Evolutionary conservation across 2,113 vertebrate species (phyloP).

Genomic region (Alosa alosa): DNA sequence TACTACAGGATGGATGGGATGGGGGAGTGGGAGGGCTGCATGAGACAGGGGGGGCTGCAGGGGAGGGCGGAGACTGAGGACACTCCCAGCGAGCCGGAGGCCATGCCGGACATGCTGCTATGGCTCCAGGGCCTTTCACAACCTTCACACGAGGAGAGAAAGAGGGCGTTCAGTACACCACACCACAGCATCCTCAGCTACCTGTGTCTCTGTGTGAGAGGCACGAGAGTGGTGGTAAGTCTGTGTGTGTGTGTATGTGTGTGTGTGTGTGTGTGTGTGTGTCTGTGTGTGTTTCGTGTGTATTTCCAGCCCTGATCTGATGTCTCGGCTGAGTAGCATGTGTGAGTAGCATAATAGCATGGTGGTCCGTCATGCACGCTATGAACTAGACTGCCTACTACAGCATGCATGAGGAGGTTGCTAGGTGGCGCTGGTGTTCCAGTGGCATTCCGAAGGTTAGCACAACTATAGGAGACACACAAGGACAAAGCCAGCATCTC

Average conservation of each 20-base stretch:
- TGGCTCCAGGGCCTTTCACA: slow-evolving; percentile 87
- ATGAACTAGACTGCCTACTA: slow-evolving; percentile 40
- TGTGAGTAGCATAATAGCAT: slow-evolving; percentile 29
- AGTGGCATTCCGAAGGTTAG: slow-evolving; percentile 45
- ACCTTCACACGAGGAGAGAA: slow-evolving; percentile 88
- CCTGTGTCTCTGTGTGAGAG: slow-evolving; percentile 49
- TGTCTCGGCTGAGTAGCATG: slow-evolving; percentile 40
- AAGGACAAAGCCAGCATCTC: slow-evolving; percentile 50
- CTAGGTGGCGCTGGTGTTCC: slow-evolving; percentile 31
- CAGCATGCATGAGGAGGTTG: slow-evolving; percentile 45
- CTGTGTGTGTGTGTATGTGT: slow-evolving; percentile 46
- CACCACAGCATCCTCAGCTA: slow-evolving; percentile 67
- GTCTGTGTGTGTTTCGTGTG: slow-evolving; percentile 55
- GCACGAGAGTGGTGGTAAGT: neutral
- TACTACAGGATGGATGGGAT: slow-evolving; percentile 86
- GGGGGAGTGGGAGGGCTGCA: slow-evolving; percentile 86
- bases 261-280: slow-evolving; percentile 57
- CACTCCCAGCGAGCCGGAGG: slow-evolving; percentile 79
- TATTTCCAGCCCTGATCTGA: slow-evolving; percentile 43
- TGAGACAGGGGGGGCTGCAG: slow-evolving; percentile 85
- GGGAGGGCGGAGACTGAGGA: slow-evolving; percentile 82
- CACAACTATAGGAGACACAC: slow-evolving; percentile 40
- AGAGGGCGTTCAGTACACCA: slow-evolving; percentile 83
- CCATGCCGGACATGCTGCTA: slow-evolving; percentile 84
- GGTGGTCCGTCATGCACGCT: slow-evolving; percentile 46